Evolutionary conservation across 1,140 invertebrate genomes (phyloP).

Genomic region (Trichogramma pretiosum): DNA sequence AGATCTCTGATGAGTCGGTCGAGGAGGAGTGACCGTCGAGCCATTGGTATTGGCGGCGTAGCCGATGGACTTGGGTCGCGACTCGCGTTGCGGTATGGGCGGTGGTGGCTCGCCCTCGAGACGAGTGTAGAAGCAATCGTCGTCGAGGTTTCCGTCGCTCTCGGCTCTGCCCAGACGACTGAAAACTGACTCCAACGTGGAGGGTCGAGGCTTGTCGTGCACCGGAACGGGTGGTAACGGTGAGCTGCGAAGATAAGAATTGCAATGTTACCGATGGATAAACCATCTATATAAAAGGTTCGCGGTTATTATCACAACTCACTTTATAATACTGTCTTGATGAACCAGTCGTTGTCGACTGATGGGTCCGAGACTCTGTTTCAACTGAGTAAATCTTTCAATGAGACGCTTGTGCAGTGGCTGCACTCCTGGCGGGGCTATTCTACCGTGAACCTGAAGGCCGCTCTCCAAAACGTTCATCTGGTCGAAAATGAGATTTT

Average conservation of each 20-base stretch:
- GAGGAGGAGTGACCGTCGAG: constrained; percentile 47
- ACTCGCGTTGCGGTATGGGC: constrained; percentile 51
- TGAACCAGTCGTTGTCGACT: constrained; percentile 54
- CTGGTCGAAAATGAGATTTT: constrained; percentile 68
- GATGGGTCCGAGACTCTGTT: constrained; percentile 58
- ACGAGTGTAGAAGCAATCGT: constrained; percentile 40
- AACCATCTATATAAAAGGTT: background rate
- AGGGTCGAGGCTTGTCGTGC: constrained; percentile 44
- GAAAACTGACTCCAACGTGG: constrained; percentile 31
- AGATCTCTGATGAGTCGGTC: constrained; percentile 50
- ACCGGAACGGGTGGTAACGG: constrained; percentile 62
- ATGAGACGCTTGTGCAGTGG: constrained; percentile 78
- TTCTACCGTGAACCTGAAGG: constrained; percentile 68
- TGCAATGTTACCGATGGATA: background rate
- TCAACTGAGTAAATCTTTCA: constrained; percentile 75
- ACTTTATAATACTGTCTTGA: constrained; percentile 69
- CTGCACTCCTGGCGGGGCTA: constrained; percentile 73
- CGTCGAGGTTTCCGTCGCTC: constrained; percentile 33
- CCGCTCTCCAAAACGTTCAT: constrained; percentile 72
- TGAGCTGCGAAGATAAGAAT: constrained; percentile 46
- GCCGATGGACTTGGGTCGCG: constrained; percentile 48
- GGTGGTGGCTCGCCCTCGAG: constrained; percentile 44
- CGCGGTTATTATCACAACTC: constrained; percentile 22
- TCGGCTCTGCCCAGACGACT: constrained; percentile 34
- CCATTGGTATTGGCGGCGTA: constrained; percentile 49